Conservation (phyloP, 2,888 invertebrate genomes). For the Acronicta alni region DNA sequence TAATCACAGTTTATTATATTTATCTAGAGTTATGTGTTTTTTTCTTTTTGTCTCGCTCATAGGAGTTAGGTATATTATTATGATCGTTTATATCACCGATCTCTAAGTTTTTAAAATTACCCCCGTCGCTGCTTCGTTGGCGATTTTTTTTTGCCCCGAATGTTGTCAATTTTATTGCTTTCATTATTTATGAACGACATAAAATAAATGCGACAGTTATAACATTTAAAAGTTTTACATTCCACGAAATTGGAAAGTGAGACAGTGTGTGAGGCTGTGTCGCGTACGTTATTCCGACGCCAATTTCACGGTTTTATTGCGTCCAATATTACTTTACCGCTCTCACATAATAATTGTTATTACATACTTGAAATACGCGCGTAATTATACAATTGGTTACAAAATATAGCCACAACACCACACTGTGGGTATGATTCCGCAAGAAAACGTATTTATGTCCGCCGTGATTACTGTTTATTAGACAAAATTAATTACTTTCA, state of each 20-base stretch:
- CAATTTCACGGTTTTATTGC: constrained; percentile 69
- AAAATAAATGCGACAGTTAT: constrained; percentile 61
- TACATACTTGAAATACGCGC: constrained; percentile 53
- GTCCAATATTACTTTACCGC: constrained; percentile 58
- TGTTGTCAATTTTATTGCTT: constrained; percentile 62
- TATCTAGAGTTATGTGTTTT: too few relatives aligned
- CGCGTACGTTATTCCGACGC: constrained; percentile 52
- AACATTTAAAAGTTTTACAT: constrained; percentile 63
- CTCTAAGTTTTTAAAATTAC: background rate
- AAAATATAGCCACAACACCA: constrained; percentile 33
- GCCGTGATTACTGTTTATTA: constrained; percentile 30
- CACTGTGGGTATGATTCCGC: constrained; percentile 20
- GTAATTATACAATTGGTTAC: constrained; percentile 56
- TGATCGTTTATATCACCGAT: too few relatives aligned
- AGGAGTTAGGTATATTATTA: too few relatives aligned
- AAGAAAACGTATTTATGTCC: constrained; percentile 27
- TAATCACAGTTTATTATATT: too few relatives aligned
- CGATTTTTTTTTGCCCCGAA: constrained; percentile 41
- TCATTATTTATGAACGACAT: constrained; percentile 61
- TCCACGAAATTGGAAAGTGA: constrained; percentile 77
- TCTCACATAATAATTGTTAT: constrained; percentile 63
- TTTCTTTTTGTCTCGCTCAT: too few relatives aligned
- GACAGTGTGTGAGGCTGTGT: constrained; percentile 55
- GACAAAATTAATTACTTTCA: constrained; percentile 51
- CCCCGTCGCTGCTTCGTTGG: constrained; percentile 40